Evolutionary conservation across 2,888 invertebrate species (phyloP).

Genomic region (Lasioglossum villosulum): DNA sequence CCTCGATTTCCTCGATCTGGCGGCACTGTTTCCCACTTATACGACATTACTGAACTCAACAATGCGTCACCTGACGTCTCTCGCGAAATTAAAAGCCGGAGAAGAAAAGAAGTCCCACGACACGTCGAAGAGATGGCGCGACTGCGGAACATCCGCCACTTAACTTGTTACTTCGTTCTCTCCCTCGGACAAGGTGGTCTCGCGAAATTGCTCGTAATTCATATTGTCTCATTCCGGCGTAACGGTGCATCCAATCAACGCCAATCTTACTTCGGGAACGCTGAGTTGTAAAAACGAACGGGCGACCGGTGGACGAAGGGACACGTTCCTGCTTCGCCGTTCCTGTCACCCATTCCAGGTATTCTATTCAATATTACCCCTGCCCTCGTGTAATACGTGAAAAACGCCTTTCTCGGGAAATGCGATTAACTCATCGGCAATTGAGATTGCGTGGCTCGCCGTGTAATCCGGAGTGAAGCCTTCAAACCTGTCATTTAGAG

Average conservation of each 20-base stretch:
- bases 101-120: slow-evolving; percentile 16
- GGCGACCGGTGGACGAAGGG: slow-evolving; percentile 13
- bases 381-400: neutral
- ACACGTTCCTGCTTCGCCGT: neutral
- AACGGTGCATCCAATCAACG: slow-evolving; percentile 80
- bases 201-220: slow-evolving; percentile 78
- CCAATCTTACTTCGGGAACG: slow-evolving; percentile 66
- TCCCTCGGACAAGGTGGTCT: slow-evolving; percentile 60
- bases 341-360: slow-evolving; percentile 12
- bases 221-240: slow-evolving; percentile 78
- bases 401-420: neutral
- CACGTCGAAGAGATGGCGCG: slow-evolving; percentile 35
- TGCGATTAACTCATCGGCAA: neutral
- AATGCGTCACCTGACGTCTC: neutral
- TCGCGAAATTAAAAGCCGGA: slow-evolving; percentile 11
- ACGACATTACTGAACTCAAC: neutral
- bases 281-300: slow-evolving; percentile 56
- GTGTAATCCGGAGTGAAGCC: neutral
- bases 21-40: neutral
- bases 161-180: slow-evolving; percentile 56
- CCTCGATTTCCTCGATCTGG: too few species aligned
- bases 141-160: slow-evolving; percentile 72
- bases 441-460: neutral
- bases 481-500: neutral
- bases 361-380: slow-evolving; percentile 14